Percentiles rank a stretch among this genome's conserved stretches.
These are phyloP conservation scores for Corythornis madagascariensis DNA, from an alignment of 2,113 vertebrate genomes.

Conservation along the genomic window DNA sequence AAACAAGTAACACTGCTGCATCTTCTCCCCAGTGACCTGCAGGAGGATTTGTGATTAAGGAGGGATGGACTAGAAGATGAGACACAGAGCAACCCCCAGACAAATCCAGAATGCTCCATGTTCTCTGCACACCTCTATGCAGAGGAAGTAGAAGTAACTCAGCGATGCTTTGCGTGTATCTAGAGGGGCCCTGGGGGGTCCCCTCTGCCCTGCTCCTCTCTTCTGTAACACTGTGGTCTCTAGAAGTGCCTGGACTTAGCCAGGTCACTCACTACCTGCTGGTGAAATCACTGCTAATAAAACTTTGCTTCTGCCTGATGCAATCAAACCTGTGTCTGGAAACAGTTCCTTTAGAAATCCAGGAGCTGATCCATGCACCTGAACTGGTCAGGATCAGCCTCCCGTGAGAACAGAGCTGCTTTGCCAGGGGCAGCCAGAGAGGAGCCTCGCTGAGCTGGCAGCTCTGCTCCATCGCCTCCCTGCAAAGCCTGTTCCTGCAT, in stretches of 20 bases:
- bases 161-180: constrained; percentile 31
- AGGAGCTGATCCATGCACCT: not conserved
- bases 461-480: not conserved
- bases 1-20: not conserved
- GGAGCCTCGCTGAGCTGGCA: not conserved
- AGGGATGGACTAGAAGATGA: not conserved
- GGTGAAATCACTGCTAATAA: constrained; percentile 25
- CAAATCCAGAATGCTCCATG: not conserved
- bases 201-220: not conserved
- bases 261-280: not conserved
- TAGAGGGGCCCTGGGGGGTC: not conserved
- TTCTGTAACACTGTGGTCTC: no score
- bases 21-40: constrained; percentile 52
- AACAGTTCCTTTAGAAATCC: not conserved
- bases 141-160: constrained; percentile 44
- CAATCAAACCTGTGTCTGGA: constrained; percentile 26
- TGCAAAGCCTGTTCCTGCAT: not conserved
- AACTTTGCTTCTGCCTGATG: constrained; percentile 51
- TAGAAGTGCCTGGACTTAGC: no score
- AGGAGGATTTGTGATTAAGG: constrained; percentile 64
- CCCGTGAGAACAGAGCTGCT: not conserved
- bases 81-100: not conserved
- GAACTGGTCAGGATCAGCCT: not conserved
- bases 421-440: not conserved
- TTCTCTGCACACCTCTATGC: not conserved